These are phyloP conservation scores for Leptopilina clavipes DNA, from an alignment of 1,140 invertebrate species.

Conservation along the genomic window DNA sequence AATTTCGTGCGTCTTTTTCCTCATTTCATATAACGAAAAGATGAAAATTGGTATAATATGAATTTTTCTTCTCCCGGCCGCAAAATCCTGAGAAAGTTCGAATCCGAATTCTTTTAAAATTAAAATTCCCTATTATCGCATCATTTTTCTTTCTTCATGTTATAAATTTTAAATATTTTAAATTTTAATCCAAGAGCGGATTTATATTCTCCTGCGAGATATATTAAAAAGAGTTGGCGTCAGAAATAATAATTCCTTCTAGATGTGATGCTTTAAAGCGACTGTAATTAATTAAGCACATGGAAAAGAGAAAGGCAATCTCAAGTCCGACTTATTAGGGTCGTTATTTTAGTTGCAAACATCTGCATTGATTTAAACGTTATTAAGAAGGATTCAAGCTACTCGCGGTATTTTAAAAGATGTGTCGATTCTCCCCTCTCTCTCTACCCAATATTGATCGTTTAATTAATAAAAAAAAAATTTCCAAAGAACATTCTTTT, in stretches of 20 bases:
- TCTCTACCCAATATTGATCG: no score
- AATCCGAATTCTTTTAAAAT: no score
- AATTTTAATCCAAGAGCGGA: neutral
- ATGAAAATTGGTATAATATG: no score
- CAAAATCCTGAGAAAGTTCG: no score
- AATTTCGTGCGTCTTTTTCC: no score
- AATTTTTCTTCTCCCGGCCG: no score
- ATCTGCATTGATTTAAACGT: slow-evolving; percentile 32
- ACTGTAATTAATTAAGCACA: slow-evolving; percentile 59
- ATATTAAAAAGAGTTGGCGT: neutral
- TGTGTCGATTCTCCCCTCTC: neutral
- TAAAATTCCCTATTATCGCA: no score
- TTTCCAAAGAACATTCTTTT: no score
- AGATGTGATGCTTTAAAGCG: slow-evolving; percentile 7
- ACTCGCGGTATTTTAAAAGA: neutral
- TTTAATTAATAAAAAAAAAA: neutral
- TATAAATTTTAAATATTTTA: no score
- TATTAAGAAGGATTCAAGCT: neutral
- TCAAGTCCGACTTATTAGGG: slow-evolving; percentile 38
- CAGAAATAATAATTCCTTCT: slow-evolving; percentile 21
- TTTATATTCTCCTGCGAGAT: neutral
- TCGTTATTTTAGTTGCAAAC: slow-evolving; percentile 41
- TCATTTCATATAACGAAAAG: no score
- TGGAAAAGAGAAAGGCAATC: slow-evolving; percentile 51
- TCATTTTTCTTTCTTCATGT: no score